These are phyloP conservation scores for Microplitis demolitor DNA, from an alignment of 1,140 invertebrate genomes.

Conservation along the genomic window DNA sequence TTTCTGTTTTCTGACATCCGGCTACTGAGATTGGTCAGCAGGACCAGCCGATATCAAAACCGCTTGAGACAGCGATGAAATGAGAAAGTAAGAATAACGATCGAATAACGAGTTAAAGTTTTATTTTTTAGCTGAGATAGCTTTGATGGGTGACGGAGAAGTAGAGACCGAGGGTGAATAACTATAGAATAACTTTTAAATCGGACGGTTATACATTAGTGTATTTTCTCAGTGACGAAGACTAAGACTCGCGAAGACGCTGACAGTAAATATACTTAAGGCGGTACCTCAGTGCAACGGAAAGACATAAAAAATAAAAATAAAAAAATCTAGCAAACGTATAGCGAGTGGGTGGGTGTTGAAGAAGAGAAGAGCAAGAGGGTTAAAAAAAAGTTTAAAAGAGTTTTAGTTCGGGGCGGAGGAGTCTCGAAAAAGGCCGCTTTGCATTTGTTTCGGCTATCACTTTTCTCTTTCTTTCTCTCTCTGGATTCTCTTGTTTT, in stretches of 20 bases:
- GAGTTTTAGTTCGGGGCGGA: slow-evolving; percentile 31
- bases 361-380: slow-evolving; percentile 4
- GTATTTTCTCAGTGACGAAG: too few relatives aligned
- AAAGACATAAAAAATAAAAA: slow-evolving; percentile 22
- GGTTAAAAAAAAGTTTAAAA: not conserved
- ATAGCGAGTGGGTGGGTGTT: slow-evolving; percentile 5
- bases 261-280: slow-evolving; percentile 55
- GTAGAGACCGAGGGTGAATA: too few relatives aligned
- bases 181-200: too few relatives aligned
- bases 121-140: too few relatives aligned
- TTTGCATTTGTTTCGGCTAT: slow-evolving; percentile 18
- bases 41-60: too few relatives aligned
- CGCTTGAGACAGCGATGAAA: too few relatives aligned
- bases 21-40: too few relatives aligned
- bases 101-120: too few relatives aligned
- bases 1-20: too few relatives aligned
- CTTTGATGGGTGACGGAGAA: too few relatives aligned
- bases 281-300: slow-evolving; percentile 9
- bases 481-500: not conserved
- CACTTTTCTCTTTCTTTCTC: slow-evolving; percentile 19
- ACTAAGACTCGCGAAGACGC: slow-evolving; percentile 9
- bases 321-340: slow-evolving; percentile 7
- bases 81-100: too few relatives aligned
- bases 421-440: slow-evolving; percentile 2
- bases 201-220: too few relatives aligned